Evolutionary conservation across 2,888 invertebrate species (phyloP), one percentile per base, ranked within the genome.

Genomic region (Salticus scenicus): DNA sequence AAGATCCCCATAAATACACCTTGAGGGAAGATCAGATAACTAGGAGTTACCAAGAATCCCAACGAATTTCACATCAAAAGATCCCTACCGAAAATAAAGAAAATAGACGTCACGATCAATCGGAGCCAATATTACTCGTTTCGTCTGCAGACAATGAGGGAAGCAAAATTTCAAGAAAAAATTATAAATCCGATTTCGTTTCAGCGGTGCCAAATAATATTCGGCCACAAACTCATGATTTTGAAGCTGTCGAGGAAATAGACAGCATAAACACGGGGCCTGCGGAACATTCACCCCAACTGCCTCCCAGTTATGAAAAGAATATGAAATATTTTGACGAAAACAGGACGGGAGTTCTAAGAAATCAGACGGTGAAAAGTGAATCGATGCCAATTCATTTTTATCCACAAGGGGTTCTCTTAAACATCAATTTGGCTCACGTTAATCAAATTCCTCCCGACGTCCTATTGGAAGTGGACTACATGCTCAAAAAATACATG

Each of bases 401-500:
- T 77, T 77, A 76, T n/a, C 76, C 83, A 20, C 66, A 77, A 72
- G 83, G 83, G 8, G 83, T 83, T 14, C 83, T 83, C 47, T 28
- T 83, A 20, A 83, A 72, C 31, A 71, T 83, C 5, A 47, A 72
- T 20, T 72, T 76, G 37, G 47, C 71, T n/a, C 76, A 82, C 5
- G 71, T 82, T 24, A 82, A 71, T 33, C 71, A 82, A 76, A 71
- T 82, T 30, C 82, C 76, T 1, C 72, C 76, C 10, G 64, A 72
- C 41, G 67, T 76, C 51, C 30, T 83, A 7, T 14, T 72, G 5
- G 83, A 83, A 51, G 83, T 83, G 7, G 83, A 83, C 24, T 66
- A 27, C 20, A 83, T 83, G 83, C 72, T 83, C 8, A 83, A 83
- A 14, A 83, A 66, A 41, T 77, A 51, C 37, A 83, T 83, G 83